Percentiles rank a stretch among this genome's conserved stretches.
Evolutionary conservation across 2,113 vertebrate species (phyloP).

Genomic region (Piliocolobus tephrosceles): DNA sequence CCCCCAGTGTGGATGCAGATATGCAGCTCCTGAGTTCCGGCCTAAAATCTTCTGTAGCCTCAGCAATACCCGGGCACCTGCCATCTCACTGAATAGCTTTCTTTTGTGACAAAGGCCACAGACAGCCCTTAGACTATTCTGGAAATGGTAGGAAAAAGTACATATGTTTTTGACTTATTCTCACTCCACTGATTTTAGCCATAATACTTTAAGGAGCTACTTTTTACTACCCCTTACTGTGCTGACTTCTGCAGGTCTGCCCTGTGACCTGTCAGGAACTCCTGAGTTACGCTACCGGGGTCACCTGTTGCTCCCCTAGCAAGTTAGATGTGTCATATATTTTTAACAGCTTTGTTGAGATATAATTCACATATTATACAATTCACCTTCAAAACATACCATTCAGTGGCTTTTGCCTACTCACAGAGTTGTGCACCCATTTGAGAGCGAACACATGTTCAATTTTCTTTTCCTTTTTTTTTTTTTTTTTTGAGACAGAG

Average conservation of each 20-base stretch:
- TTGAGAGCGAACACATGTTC: background rate
- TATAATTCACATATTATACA: background rate
- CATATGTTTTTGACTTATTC: background rate
- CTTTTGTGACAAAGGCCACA: background rate
- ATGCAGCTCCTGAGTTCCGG: background rate
- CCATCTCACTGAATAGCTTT: background rate
- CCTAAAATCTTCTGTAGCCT: background rate
- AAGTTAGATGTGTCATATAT: background rate
- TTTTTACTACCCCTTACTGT: background rate
- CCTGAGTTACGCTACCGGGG: background rate
- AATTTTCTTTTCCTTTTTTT: too few species aligned
- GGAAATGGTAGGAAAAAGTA: background rate
- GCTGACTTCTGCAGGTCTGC: background rate
- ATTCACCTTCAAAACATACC: background rate
- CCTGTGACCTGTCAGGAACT: background rate
- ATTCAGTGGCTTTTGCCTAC: background rate
- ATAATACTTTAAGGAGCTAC: background rate
- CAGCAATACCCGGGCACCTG: background rate
- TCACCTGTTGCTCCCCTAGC: background rate
- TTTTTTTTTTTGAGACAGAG: too few species aligned
- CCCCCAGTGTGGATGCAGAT: background rate
- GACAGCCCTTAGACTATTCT: background rate
- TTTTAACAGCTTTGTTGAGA: constrained; percentile 1
- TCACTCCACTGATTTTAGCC: background rate
- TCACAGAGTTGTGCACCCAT: background rate